phyloP scores from a whole-genome alignment of 2,888 invertebrate species.

The Hanleya hanleyi region DNA sequence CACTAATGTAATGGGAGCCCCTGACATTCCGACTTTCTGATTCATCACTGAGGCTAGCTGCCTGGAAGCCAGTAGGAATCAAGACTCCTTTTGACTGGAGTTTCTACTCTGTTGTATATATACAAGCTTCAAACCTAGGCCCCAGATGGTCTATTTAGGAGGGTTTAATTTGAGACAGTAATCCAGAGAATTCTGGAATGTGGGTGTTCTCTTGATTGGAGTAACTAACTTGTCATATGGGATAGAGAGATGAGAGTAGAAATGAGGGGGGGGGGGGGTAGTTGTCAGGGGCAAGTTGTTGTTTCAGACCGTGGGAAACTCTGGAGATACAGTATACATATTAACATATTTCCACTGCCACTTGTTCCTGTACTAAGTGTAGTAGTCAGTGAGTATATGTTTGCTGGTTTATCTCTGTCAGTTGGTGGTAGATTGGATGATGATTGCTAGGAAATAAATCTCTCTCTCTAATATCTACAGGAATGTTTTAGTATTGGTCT shows the following conservation, averaged over 20 bases:
- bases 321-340: too few relatives aligned
- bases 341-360: too few relatives aligned
- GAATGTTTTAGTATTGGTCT: too few relatives aligned
- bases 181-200: neutral
- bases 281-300: neutral
- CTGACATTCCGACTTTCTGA: neutral
- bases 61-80: neutral
- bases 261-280: neutral
- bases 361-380: too few relatives aligned
- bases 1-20: neutral
- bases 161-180: neutral
- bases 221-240: constrained; percentile 1
- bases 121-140: neutral
- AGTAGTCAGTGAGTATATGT: too few relatives aligned
- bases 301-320: neutral
- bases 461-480: too few relatives aligned
- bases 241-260: neutral
- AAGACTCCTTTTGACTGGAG: neutral
- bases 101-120: neutral
- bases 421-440: too few relatives aligned
- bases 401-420: too few relatives aligned
- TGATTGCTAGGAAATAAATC: too few relatives aligned
- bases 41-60: neutral
- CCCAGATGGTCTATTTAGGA: neutral
- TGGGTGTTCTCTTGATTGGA: neutral